phyloP scores from a whole-genome alignment of 2,113 vertebrate genomes.

The Xenus cinereus region DNA sequence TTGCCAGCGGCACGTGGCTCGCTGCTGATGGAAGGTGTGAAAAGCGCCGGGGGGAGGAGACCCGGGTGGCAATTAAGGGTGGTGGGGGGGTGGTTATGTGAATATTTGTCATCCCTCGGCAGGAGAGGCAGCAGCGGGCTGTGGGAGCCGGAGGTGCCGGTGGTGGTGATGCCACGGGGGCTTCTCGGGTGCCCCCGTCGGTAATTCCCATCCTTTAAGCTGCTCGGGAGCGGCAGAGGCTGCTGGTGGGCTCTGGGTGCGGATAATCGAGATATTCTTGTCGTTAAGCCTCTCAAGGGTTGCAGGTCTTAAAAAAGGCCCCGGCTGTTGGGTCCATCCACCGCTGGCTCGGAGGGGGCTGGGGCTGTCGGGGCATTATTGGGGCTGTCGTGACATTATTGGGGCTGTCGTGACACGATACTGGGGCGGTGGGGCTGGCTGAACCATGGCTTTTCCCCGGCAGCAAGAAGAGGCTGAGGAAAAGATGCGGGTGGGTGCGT shows the following conservation, averaged over 20 bases:
- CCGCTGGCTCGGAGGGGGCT: accelerated
- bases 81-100: too few species aligned
- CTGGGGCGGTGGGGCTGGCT: neutral
- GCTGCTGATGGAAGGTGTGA: constrained; percentile 34
- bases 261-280: constrained; percentile 45
- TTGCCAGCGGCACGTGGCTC: neutral
- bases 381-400: neutral
- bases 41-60: neutral
- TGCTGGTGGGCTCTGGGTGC: neutral
- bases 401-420: neutral
- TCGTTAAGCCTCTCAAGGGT: constrained; percentile 23
- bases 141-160: accelerated
- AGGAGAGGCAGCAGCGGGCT: neutral
- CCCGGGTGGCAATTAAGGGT: neutral
- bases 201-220: constrained; percentile 34
- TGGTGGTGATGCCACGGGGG: neutral
- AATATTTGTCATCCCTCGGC: neutral
- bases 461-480: neutral
- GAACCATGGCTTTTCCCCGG: accelerated
- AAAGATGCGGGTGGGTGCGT: neutral
- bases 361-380: neutral
- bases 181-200: accelerated
- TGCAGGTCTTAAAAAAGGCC: constrained; percentile 2
- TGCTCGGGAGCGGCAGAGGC: neutral
- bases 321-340: neutral